Evolutionary conservation across 2,888 invertebrate species (phyloP).

Genomic region (Magallana nippona): DNA sequence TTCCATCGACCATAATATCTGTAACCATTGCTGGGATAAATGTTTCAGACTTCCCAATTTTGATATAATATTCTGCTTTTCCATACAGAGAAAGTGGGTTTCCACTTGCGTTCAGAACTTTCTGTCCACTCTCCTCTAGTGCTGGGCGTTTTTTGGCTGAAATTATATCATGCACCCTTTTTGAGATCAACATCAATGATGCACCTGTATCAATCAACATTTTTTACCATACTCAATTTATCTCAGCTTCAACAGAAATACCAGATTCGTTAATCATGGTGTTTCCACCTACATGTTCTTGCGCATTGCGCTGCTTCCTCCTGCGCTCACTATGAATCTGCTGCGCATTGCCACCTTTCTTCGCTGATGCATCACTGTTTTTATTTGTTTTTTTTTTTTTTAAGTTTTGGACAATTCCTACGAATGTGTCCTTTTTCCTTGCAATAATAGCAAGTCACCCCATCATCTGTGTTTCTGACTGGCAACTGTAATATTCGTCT

Average conservation of each 20-base stretch:
- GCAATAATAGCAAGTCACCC: neutral
- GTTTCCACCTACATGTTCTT: neutral
- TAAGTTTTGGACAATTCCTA: neutral
- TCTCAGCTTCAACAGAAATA: neutral
- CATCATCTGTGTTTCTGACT: too few relatives aligned
- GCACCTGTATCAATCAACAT: too few relatives aligned
- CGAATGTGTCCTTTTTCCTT: neutral
- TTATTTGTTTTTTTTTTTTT: neutral
- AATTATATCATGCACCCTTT: constrained; percentile 6
- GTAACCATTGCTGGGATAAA: neutral
- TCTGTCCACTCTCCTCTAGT: constrained; percentile 4
- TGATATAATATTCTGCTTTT: neutral
- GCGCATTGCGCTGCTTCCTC: too few relatives aligned
- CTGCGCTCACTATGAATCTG: neutral
- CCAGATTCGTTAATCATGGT: neutral
- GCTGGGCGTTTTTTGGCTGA: neutral
- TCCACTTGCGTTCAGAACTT: constrained; percentile 8
- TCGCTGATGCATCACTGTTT: neutral
- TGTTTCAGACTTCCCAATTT: neutral
- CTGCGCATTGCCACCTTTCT: neutral
- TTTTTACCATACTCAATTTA: neutral
- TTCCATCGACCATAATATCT: neutral
- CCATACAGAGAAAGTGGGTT: neutral
- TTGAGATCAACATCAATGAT: neutral
- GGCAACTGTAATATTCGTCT: too few relatives aligned